phyloP scores from a whole-genome alignment of 2,113 vertebrate genomes.

The human region DNA sequence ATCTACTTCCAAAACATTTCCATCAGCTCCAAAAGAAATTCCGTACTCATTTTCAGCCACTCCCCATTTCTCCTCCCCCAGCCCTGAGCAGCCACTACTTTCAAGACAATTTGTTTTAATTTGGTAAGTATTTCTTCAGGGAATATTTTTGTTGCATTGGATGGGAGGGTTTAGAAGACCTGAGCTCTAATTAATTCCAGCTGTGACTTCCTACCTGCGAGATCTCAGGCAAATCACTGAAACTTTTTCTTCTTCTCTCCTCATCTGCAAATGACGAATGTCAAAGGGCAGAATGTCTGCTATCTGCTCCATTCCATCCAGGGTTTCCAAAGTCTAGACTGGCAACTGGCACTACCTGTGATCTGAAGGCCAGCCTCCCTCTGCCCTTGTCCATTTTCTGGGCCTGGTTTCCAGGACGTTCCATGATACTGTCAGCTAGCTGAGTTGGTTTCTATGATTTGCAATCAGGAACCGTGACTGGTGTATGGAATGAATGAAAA shows the following conservation, averaged over 20 bases:
- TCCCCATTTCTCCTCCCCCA: fast-evolving
- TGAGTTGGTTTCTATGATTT: not conserved
- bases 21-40: not conserved
- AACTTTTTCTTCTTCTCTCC: not conserved
- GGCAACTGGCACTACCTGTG: too few species aligned
- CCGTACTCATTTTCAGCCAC: fast-evolving
- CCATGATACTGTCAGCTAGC: fast-evolving
- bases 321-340: not conserved
- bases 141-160: not conserved
- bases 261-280: not conserved
- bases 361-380: not conserved
- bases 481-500: not conserved
- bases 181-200: not conserved
- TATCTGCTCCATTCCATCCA: not conserved
- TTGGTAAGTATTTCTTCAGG: not conserved
- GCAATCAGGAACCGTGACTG: not conserved
- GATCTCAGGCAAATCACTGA: not conserved
- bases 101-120: too few species aligned
- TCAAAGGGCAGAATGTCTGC: not conserved
- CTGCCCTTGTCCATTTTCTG: fast-evolving
- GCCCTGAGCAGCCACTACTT: fast-evolving
- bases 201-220: too few species aligned
- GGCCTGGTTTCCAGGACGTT: not conserved
- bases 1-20: not conserved
- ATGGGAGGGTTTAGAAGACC: not conserved